phyloP scores from a whole-genome alignment of 2,888 invertebrate species.

The Erebia ligea region DNA sequence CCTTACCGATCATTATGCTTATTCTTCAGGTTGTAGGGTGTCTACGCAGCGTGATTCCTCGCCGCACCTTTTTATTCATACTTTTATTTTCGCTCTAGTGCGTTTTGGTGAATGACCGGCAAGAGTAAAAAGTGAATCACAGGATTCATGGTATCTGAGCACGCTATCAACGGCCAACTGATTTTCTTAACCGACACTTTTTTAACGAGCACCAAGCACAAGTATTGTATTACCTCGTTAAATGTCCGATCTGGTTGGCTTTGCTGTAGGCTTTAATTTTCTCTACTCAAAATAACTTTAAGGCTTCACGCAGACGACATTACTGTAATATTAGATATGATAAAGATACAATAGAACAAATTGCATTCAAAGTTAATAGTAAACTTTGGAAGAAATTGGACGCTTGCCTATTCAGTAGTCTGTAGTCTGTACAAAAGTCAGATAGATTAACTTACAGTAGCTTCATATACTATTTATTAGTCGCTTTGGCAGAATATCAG shows the following conservation, averaged over 20 bases:
- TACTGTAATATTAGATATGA: background rate
- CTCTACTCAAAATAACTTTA: background rate
- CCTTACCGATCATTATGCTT: conserved; percentile 43
- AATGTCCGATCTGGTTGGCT: background rate
- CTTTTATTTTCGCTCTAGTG: conserved; percentile 71
- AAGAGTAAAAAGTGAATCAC: conserved; percentile 77
- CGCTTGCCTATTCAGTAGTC: background rate
- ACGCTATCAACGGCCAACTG: conserved; percentile 57
- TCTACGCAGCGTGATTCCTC: conserved; percentile 75
- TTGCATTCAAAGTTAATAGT: background rate
- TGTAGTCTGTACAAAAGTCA: background rate
- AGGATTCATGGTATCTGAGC: conserved; percentile 77
- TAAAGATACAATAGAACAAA: background rate
- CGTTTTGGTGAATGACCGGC: conserved; percentile 78
- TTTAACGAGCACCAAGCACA: conserved; percentile 26
- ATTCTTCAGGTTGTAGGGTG: conserved; percentile 67
- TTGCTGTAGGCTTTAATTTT: background rate
- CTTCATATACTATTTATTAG: too few species aligned
- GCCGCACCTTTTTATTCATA: conserved; percentile 77
- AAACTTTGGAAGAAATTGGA: too few species aligned
- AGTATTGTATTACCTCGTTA: conserved; percentile 12
- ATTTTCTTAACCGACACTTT: conserved; percentile 55
- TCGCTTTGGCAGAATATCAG: too few species aligned
- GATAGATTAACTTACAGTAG: too few species aligned
- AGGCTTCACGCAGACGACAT: background rate